Evolutionary conservation across 2,888 invertebrate genomes (phyloP), one percentile per base, ranked within the genome.

Genomic region (Euplagia quadripunctaria): DNA sequence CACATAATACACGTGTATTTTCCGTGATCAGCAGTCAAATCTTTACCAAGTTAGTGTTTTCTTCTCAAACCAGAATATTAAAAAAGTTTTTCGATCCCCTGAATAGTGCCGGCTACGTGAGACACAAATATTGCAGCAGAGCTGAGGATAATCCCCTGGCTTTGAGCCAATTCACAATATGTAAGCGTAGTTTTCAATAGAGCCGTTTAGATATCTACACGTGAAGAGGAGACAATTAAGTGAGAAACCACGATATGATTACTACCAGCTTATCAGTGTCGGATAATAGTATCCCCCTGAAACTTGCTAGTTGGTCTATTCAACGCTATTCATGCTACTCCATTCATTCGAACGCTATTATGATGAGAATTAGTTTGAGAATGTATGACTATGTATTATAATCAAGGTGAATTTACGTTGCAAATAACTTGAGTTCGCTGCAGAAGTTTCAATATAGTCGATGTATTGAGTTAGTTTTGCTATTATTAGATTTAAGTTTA

Each of bases 11-110:
- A 42, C 64, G 16, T 68, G 49, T 69, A 51, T 51, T 20, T 51
- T 64, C 41, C 83, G 70, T 85, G 87, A 86, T 89, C 87, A 86
- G 79, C 82, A 88, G 86, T 89, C 88, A 89, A 90, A 91, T 90
- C 87, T 87, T 85, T 85, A 78, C 82, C 83, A 88, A 89, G 20
- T 61, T 49, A 61, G 89, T 91, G 91, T 91, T 89, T 91, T 89
- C 90, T 86, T 87, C 89, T 88, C 88, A 85, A 85, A 89, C 90
- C 86, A 88, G 91, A 94, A 94, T 95, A 95, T 95, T 94, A 94
- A 94, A 94, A 95, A 95, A 95, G 94, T 95, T 95, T 95, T 94
- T 94, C 95, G 92, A 94, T 94, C 90, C 92, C 85, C 89, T 90
- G 92, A 93, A 95, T 93, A 91, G 90, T 91, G 88, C 85, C 82